A percentile compares a stretch with the other conserved stretches of the same genome.
phyloP scores from a whole-genome alignment of 2,888 invertebrate genomes.

The Apamea monoglypha region DNA sequence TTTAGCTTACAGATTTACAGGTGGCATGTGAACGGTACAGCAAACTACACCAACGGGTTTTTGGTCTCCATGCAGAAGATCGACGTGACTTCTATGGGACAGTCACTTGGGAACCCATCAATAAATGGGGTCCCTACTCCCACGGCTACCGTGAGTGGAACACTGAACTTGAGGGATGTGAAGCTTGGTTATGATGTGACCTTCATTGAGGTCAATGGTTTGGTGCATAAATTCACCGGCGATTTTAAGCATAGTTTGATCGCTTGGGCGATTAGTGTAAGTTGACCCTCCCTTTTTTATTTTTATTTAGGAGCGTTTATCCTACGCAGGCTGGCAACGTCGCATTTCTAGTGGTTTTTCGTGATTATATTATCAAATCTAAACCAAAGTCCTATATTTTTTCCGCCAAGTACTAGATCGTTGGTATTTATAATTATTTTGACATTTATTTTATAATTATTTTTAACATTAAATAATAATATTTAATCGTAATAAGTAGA shows the following conservation, averaged over 20 bases:
- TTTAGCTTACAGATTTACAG: constrained; percentile 76
- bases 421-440: too few relatives aligned
- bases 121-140: constrained; percentile 55
- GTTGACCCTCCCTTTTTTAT: background rate
- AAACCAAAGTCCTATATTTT: too few relatives aligned
- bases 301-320: background rate
- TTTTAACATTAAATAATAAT: too few relatives aligned
- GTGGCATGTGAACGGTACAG: constrained; percentile 75
- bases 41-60: constrained; percentile 79
- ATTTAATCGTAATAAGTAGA: too few relatives aligned
- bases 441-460: too few relatives aligned
- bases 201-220: constrained; percentile 66
- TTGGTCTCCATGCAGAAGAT: constrained; percentile 78
- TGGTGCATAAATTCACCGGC: constrained; percentile 71
- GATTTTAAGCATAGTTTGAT: constrained; percentile 62
- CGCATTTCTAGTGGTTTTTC: background rate
- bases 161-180: constrained; percentile 69
- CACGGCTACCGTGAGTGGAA: constrained; percentile 62
- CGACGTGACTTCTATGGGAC: constrained; percentile 65
- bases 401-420: too few relatives aligned
- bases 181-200: constrained; percentile 78
- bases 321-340: background rate
- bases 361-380: too few relatives aligned
- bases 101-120: constrained; percentile 30
- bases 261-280: constrained; percentile 13